Percentiles rank a stretch among this genome's conserved stretches.
phyloP scores from a whole-genome alignment of 2,888 invertebrate species.

The Sicus ferrugineus region DNA sequence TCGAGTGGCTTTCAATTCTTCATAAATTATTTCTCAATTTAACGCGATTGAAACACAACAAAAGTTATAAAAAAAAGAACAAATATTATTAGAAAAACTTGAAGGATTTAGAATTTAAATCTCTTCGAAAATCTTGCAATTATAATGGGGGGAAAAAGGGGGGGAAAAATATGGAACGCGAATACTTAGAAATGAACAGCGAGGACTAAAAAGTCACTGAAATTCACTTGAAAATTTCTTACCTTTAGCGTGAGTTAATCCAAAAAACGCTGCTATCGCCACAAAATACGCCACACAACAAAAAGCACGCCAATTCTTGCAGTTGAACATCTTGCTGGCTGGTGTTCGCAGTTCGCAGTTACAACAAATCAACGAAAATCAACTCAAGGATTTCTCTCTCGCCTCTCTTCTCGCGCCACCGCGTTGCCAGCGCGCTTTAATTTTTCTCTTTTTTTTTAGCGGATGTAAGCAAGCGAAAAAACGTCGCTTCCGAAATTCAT shows the following conservation, averaged over 20 bases:
- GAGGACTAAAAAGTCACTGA: not conserved
- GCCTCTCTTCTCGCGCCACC: not conserved
- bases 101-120: not conserved
- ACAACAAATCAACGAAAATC: too few relatives aligned
- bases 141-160: too few relatives aligned
- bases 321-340: conserved; percentile 24
- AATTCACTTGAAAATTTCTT: not conserved
- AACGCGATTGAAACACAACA: not conserved
- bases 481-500: not conserved
- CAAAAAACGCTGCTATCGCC: not conserved
- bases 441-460: not conserved
- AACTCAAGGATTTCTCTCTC: not conserved
- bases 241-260: conserved; percentile 24
- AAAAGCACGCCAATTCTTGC: conserved; percentile 11
- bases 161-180: too few relatives aligned
- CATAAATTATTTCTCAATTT: not conserved
- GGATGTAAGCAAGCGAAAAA: not conserved
- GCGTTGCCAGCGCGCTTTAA: not conserved
- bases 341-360: not conserved
- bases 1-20: not conserved
- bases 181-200: not conserved
- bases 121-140: too few relatives aligned
- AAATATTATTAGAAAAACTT: not conserved
- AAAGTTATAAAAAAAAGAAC: not conserved
- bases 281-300: conserved; percentile 3